Base-by-base conservation (phyloP, 2,113 vertebrate species). In the Hirundichthys speculiger region DNA sequence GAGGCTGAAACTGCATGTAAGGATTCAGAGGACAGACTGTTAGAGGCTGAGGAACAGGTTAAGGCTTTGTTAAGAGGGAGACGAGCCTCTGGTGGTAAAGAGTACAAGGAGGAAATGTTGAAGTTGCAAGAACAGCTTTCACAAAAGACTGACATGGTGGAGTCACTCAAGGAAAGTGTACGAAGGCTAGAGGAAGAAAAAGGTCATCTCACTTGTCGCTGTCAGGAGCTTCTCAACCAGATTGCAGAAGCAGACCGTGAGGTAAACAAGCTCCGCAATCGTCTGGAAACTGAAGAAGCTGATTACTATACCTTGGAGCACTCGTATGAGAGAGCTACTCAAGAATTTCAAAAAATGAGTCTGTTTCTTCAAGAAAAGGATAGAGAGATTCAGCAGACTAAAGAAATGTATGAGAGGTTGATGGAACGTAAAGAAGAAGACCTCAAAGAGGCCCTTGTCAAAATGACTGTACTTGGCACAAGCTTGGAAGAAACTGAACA, bases 151-250 rank as follows among this genome's bases (percentile, higher is more conserved):
- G 89, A 92, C 69, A 86, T 89, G 84, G 89, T 94, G 49, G 95
- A 94, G 63, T 92, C 93, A 25, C 90, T 98, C 0, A 91, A 92
- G 0, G 93, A 95, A 75, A 94, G 92, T 4, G 93, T 98, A 39
- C 91, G 87, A 55, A 90, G 92, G 54, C 91, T 99, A 0, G 92
- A 93, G 41, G 93, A 94, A 1, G 96, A 98, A 80, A 94, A 93
- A 57, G 88, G 93, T 52, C 92, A 91, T 56, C 92, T 96, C 13
- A 93, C 92, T 0, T 95, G 93, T 52, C 92, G 92, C 1, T 96
- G 96, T 82, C 95, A 98, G 2, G 96, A 98, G 84, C 93, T 99
- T 68, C 89, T 94, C 56, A 94, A 95, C 77, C 96, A 95, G 47
- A 92, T 96, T 1, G 75, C 94, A 0, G 88, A 94, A 77, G 95